Evolutionary conservation across 2,113 vertebrate genomes (phyloP), one percentile per base, ranked within the genome.

Genomic region (Dasyprocta punctata): DNA sequence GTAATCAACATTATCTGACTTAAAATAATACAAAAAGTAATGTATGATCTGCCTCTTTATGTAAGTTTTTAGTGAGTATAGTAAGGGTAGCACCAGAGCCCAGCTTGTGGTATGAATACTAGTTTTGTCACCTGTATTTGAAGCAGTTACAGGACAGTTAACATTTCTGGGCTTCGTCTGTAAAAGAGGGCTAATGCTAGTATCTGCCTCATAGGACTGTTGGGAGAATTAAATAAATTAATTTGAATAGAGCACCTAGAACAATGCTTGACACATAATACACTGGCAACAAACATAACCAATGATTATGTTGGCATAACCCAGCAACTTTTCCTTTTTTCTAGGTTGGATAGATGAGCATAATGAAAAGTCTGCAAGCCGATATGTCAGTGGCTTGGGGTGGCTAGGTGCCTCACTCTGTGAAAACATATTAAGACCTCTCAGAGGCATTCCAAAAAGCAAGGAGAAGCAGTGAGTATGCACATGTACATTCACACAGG

Each of bases 211-310:
- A 58, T 65, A 89, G 38, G 19, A 26, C 38, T 87, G 11, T 89
- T 89, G 26, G n/a, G 52, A 85, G 30, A 30, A 73, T 71, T 78
- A 73, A 80, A 88, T 80, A 5, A 52, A 90, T 87, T 86, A 75
- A 69, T 92, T 61, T 44, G 28, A 97, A 80, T 81, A 93, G 85
- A 83, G 49, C 26, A 52, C 49, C 82, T 90, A 90, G 54, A 78
- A 61, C 26, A 56, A 49, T 52, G 33, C 38, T 67, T 81, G 67
- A 80, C 52, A 90, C 19, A 47, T 83, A 30, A 69, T 82, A 92
- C 9, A 14, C n/a, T 73, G 49, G 81, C 19, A 82, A 61, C 65
- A 89, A 89, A 89, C 6, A 60, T 58, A 88, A 89, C 87, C 56
- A 65, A 10, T n/a, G 44, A 54, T 63, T 85, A 49, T 54, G 49